A percentile compares a stretch with the other conserved stretches of the same genome.
phyloP scores from a whole-genome alignment of 2,888 invertebrate species.

The Acanthosepion pharaonis region DNA sequence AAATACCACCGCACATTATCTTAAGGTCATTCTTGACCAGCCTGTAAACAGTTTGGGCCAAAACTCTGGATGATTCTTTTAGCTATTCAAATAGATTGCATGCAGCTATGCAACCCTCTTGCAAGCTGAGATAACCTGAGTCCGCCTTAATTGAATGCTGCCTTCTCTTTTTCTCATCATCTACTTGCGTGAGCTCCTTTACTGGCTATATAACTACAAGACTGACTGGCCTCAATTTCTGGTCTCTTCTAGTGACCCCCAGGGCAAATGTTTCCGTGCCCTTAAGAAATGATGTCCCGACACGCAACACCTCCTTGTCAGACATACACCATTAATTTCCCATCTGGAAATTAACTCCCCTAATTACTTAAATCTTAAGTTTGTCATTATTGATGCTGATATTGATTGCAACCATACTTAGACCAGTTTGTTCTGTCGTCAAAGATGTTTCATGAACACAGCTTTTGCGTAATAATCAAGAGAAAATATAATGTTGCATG shows the following conservation, averaged over 20 bases:
- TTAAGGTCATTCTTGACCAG: background rate
- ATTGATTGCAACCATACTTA: too few species aligned
- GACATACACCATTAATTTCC: background rate
- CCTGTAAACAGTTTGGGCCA: background rate
- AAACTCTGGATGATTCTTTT: background rate
- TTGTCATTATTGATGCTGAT: background rate
- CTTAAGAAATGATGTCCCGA: background rate
- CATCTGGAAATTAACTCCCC: background rate
- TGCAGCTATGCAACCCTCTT: background rate
- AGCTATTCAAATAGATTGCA: background rate
- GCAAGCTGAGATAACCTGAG: background rate
- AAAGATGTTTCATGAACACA: too few species aligned
- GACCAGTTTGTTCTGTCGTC: too few species aligned
- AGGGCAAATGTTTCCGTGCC: background rate
- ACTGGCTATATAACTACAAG: background rate
- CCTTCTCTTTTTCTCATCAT: constrained; percentile 2
- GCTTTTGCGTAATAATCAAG: too few species aligned
- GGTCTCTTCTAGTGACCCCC: background rate
- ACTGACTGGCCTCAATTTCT: constrained; percentile 33
- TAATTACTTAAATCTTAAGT: constrained; percentile 1
- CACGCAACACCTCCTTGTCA: background rate
- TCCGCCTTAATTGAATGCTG: background rate
- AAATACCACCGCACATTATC: background rate
- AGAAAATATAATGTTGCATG: too few species aligned
- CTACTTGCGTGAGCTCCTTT: background rate